Base-by-base conservation (phyloP, 2,888 invertebrate species). In the Drosophila rubida region DNA sequence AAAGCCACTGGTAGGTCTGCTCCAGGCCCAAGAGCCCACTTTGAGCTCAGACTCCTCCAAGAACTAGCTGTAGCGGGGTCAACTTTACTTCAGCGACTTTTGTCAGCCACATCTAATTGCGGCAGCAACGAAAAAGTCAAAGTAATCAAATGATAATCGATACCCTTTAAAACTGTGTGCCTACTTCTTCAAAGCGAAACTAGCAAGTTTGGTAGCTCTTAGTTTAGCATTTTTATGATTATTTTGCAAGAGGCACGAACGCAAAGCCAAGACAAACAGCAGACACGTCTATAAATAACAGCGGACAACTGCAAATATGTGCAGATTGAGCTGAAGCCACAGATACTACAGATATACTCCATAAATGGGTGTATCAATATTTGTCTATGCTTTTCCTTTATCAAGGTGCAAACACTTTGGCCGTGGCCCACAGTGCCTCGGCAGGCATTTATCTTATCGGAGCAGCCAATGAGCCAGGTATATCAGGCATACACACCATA, bases 281-380 rank as follows among this genome's bases (percentile, higher is more conserved):
- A 62, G 50, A 1, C 16, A 41, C 44, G 58, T 58, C 58, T 48
- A 58, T 65, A 58, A 67, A 65, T 65, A 65, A 14, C 30, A 25
- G 32, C 16, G 19, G 30, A 35, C 35, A 42, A 27, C 14, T 42
- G 50, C 46, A 67, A 57, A 63, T 63, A 63, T 51, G 49, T 37
- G 48, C 57, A 59, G 49, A 64, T 51, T 41, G 45, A 27, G 30
- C 16, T n/a, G 48, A 41, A 68, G 42, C 32, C 51, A 62, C 41
- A 67, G 37, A 13, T 39, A 42, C 11, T 44, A 46, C 37, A 30
- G 23, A 14, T 6, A 8, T 30, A 57, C 1, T 45, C 50, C 37
- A 62, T 68, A 75, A 75, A 82, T 70, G 73, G 65, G 62, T 59
- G 27, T 55, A 73, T 73, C 82, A 86, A 81, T 81, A 83, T 80